These are phyloP conservation scores for Eptesicus fuscus DNA, from an alignment of 2,113 vertebrate species.

Conservation along the genomic window DNA sequence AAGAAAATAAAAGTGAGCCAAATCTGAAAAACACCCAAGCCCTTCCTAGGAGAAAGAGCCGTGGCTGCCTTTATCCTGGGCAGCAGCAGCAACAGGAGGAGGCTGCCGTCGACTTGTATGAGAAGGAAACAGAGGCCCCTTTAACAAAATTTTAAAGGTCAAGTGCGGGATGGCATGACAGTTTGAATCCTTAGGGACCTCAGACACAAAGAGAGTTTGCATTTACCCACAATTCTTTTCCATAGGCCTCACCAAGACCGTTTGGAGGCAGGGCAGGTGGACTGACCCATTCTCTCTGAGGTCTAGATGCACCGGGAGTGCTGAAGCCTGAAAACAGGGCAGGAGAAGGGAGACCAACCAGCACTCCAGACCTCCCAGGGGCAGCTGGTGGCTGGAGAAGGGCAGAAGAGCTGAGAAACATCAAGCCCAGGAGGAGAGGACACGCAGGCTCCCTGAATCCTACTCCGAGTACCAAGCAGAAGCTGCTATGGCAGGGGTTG, in stretches of 20 bases:
- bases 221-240: not conserved
- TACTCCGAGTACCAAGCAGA: not conserved
- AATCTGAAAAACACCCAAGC: not conserved
- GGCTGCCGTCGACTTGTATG: not conserved
- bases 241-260: not conserved
- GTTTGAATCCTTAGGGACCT: not conserved
- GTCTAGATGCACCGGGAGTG: not conserved
- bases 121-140: not conserved
- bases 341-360: not conserved
- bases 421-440: too few species aligned
- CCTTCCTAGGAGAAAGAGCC: not conserved
- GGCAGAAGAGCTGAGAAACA: not conserved
- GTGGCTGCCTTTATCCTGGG: not conserved
- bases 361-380: not conserved
- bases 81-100: not conserved
- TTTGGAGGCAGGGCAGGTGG: not conserved
- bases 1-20: not conserved
- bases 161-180: not conserved
- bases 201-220: not conserved
- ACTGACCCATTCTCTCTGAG: not conserved
- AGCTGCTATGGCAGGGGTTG: not conserved
- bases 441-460: not conserved
- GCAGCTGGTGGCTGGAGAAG: not conserved
- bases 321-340: not conserved
- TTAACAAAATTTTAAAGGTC: not conserved